A percentile compares a stretch with the other conserved stretches of the same genome.
phyloP scores from a whole-genome alignment of 2,113 vertebrate genomes.

The Apus apus region DNA sequence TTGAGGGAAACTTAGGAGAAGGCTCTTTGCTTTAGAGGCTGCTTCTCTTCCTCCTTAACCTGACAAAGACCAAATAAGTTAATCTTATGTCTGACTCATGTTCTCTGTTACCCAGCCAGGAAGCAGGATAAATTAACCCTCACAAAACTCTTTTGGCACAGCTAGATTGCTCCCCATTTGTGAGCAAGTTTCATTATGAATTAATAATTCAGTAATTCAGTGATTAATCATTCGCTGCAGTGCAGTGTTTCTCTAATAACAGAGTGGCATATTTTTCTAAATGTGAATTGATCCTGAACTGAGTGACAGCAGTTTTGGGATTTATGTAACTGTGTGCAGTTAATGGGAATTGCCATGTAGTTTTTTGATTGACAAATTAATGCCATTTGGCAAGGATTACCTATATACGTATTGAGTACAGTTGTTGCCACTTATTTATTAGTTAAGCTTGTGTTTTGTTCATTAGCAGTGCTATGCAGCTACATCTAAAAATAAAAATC shows the following conservation, averaged over 20 bases:
- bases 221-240: not conserved
- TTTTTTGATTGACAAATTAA: not conserved
- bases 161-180: not conserved
- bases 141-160: not conserved
- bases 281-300: not conserved
- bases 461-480: not conserved
- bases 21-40: not conserved
- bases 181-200: not conserved
- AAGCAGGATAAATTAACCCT: not conserved
- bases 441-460: conserved; percentile 3
- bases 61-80: not conserved
- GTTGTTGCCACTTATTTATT: not conserved
- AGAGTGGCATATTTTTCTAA: not conserved
- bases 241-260: not conserved
- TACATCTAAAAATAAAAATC: conserved; percentile 57
- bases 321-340: not conserved
- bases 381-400: not conserved
- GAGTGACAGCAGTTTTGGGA: rapidly evolving
- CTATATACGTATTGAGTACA: not conserved
- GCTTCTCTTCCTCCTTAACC: not conserved
- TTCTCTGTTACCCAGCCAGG: not conserved
- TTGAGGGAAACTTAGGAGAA: not conserved
- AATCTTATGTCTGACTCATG: not conserved
- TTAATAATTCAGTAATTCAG: not conserved
- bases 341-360: not conserved